Evolutionary conservation across 2,888 invertebrate species (phyloP).

Genomic region (Hirtodrosophila alboralis): DNA sequence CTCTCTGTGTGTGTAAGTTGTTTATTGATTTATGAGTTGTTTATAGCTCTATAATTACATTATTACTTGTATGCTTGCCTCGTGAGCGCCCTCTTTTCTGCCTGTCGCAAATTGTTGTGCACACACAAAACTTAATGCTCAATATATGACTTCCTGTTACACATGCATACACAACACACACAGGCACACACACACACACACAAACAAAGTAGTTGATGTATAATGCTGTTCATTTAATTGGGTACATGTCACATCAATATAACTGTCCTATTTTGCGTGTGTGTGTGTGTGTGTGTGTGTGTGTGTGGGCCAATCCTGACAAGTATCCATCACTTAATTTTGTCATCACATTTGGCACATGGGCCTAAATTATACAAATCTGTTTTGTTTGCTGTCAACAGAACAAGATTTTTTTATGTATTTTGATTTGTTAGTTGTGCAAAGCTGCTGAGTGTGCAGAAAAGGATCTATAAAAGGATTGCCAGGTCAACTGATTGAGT

Average conservation of each 20-base stretch:
- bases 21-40: constrained; percentile 75
- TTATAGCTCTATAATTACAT: constrained; percentile 74
- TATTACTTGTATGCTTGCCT: constrained; percentile 59
- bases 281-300: too few species aligned
- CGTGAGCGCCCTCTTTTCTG: constrained; percentile 14
- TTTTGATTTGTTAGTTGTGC: not conserved
- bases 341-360: constrained; percentile 23
- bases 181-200: not conserved
- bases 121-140: constrained; percentile 65
- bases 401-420: not conserved
- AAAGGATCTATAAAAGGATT: constrained; percentile 24
- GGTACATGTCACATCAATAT: constrained; percentile 63
- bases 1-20: constrained; percentile 23
- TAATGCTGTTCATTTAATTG: constrained; percentile 48
- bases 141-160: constrained; percentile 53
- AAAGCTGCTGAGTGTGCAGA: not conserved
- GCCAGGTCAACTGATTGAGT: constrained; percentile 25
- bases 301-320: constrained; percentile 44
- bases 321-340: constrained; percentile 47
- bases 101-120: constrained; percentile 50
- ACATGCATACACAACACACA: constrained; percentile 14
- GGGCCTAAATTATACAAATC: constrained; percentile 28
- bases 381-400: constrained; percentile 21
- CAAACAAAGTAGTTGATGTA: constrained; percentile 14
- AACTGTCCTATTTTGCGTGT: constrained; percentile 62